phyloP scores from a whole-genome alignment of 2,888 invertebrate genomes.

The Megaustenia siamemsis region DNA sequence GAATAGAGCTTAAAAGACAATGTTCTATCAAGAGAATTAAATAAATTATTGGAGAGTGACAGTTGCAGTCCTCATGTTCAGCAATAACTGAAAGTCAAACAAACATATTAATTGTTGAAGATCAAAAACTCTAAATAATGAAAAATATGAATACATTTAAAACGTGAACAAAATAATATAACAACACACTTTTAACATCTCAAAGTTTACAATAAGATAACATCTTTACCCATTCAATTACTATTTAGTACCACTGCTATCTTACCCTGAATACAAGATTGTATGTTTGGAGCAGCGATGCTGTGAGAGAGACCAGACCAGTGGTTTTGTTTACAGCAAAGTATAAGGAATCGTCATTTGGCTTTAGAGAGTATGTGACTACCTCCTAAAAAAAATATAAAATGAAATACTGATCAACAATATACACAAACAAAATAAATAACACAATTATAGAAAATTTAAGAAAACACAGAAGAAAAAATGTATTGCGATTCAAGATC shows the following conservation, averaged over 20 bases:
- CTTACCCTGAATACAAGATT: slow-evolving; percentile 59
- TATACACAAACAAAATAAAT: too few species aligned
- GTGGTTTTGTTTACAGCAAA: slow-evolving; percentile 66
- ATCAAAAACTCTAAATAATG: neutral
- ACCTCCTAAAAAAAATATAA: slow-evolving; percentile 51
- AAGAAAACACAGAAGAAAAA: too few species aligned
- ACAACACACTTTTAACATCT: neutral
- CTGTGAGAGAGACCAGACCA: slow-evolving; percentile 63
- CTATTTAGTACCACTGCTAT: neutral
- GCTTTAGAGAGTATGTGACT: slow-evolving; percentile 46
- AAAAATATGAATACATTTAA: neutral
- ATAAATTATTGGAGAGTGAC: too few species aligned
- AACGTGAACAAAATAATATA: neutral
- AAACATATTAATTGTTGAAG: too few species aligned
- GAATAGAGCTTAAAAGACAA: too few species aligned
- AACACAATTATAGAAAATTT: too few species aligned
- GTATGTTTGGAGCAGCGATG: slow-evolving; percentile 55
- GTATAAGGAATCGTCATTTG: slow-evolving; percentile 51
- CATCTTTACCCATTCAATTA: too few species aligned
- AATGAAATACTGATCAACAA: too few species aligned
- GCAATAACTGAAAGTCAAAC: too few species aligned
- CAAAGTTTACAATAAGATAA: neutral
- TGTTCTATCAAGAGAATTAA: too few species aligned
- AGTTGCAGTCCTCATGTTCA: too few species aligned
- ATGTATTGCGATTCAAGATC: too few species aligned